These are phyloP conservation scores for Anthopleura xanthogrammica DNA, from an alignment of 92 coral and sea anemone species.

Conservation along the genomic window DNA sequence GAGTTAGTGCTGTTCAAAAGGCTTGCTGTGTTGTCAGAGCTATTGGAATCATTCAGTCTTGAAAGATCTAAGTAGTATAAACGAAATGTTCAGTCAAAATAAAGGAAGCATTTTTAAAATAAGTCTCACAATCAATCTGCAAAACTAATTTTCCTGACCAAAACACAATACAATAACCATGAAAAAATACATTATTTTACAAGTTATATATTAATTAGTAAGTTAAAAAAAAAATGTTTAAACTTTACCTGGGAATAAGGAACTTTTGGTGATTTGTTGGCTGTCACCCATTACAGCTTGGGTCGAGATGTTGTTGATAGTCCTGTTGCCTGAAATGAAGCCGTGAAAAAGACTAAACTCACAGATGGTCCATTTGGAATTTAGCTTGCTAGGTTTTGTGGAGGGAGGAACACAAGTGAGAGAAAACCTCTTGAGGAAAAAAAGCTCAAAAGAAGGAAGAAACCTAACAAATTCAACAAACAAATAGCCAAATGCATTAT, in stretches of 20 bases:
- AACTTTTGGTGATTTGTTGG: constrained; percentile 14
- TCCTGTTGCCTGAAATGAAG: not conserved
- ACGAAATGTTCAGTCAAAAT: not conserved
- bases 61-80: constrained; percentile 15
- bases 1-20: constrained; percentile 28
- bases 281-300: constrained; percentile 41
- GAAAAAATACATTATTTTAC: too few species aligned
- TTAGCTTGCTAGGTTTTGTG: too few species aligned
- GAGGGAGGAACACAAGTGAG: too few species aligned
- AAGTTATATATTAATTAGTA: too few species aligned
- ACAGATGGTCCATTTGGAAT: too few species aligned
- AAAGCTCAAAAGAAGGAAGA: too few species aligned
- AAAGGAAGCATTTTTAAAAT: too few species aligned
- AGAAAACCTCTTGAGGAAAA: too few species aligned
- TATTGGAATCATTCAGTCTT: constrained; percentile 24
- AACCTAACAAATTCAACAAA: not conserved
- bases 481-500: too few species aligned
- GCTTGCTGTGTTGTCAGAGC: constrained; percentile 25
- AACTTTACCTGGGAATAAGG: constrained; percentile 8
- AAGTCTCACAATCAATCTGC: too few species aligned
- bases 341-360: not conserved
- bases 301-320: constrained; percentile 16
- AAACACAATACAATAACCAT: too few species aligned
- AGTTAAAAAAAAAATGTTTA: not conserved
- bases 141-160: too few species aligned